Conservation (phyloP, 2,797 vertebrate genomes). For the Pseudotriccus pelzelni region DNA sequence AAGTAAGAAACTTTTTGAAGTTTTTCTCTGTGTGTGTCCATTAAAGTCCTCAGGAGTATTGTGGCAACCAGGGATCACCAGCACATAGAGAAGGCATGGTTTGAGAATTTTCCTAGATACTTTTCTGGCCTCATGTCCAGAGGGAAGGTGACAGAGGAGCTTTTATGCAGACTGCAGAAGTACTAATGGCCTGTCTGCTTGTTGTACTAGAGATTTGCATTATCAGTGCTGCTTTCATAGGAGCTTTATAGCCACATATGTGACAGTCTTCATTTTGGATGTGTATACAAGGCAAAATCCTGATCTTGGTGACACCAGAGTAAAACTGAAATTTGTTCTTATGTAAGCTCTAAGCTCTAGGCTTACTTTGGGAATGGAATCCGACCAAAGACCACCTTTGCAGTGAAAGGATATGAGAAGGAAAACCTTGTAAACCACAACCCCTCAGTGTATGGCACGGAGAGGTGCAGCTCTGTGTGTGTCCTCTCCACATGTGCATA, state of each 20-base stretch:
- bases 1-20: not conserved
- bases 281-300: not conserved
- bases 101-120: not conserved
- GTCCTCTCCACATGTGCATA: fast-evolving
- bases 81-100: not conserved
- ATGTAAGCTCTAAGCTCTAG: not conserved
- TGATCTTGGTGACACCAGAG: not conserved
- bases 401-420: not conserved
- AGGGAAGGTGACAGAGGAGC: not conserved
- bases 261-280: not conserved
- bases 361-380: not conserved
- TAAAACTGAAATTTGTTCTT: not conserved
- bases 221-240: not conserved
- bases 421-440: not conserved
- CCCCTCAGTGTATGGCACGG: not conserved
- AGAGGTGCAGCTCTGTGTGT: not conserved
- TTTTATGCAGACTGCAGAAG: not conserved
- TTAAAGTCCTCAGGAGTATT: not conserved
- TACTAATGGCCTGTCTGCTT: not conserved
- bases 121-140: not conserved
- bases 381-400: not conserved
- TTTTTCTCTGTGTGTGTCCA: not conserved
- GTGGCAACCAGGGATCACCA: not conserved
- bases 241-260: not conserved
- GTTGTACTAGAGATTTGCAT: not conserved